These are phyloP conservation scores for Chloropsis hardwickii DNA, from an alignment of 2,113 vertebrate genomes.

Conservation along the genomic window DNA sequence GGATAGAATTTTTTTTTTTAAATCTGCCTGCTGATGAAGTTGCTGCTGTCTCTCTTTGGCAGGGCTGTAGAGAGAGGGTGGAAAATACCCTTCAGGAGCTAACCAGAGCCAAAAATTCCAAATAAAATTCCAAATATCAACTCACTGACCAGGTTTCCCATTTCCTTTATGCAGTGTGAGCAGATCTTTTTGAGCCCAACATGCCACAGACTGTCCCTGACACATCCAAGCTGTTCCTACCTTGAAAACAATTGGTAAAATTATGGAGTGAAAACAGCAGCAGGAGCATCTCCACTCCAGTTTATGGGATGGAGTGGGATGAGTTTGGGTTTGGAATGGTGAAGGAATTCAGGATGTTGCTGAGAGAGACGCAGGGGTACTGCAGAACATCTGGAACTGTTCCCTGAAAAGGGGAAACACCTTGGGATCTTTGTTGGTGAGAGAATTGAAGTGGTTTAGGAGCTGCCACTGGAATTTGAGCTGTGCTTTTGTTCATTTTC, in stretches of 20 bases:
- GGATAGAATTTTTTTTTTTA: neutral
- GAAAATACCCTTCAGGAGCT: neutral
- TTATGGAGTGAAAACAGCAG: neutral
- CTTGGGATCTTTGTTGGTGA: neutral
- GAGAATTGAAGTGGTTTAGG: neutral
- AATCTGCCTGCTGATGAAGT: constrained; percentile 2
- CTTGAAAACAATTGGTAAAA: neutral
- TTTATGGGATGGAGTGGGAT: fast-evolving
- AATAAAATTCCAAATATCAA: neutral
- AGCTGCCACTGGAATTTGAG: neutral
- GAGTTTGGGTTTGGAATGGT: neutral
- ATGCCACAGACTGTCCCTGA: neutral
- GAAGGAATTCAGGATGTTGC: fast-evolving
- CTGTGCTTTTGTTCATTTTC: fast-evolving
- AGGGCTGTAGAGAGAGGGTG: neutral
- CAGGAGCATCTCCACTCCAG: neutral
- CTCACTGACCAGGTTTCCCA: neutral
- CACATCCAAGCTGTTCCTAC: neutral
- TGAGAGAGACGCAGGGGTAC: neutral
- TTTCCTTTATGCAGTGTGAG: neutral
- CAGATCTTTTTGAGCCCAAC: neutral
- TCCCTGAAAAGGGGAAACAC: neutral
- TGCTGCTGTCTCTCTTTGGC: neutral
- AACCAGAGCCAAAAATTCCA: neutral
- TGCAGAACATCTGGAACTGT: neutral